Percentiles rank a stretch among this genome's conserved stretches.
These are phyloP conservation scores for Littorina saxatilis DNA, from an alignment of 1,140 invertebrate genomes.

Conservation along the genomic window DNA sequence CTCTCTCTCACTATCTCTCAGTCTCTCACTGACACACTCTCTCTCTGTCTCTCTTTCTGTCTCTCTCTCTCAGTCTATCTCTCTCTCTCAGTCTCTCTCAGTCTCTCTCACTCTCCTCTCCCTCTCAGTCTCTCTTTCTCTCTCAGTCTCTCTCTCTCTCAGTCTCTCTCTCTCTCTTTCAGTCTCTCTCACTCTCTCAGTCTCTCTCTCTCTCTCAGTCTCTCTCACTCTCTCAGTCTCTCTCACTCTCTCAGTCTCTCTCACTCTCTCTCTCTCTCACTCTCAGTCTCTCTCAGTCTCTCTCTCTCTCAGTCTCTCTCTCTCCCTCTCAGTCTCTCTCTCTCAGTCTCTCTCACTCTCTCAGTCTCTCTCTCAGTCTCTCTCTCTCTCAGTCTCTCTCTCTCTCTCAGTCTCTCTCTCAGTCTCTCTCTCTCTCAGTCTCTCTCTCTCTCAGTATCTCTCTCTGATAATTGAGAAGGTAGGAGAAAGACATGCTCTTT, in stretches of 20 bases:
- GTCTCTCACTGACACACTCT: too few relatives aligned
- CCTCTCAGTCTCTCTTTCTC: too few relatives aligned
- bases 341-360: background rate
- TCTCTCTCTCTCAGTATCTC: background rate
- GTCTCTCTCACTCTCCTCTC: too few relatives aligned
- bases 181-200: background rate
- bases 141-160: too few relatives aligned
- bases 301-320: background rate
- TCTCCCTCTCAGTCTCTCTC: background rate
- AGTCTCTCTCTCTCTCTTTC: too few relatives aligned
- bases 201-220: conserved; percentile 13
- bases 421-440: background rate
- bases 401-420: background rate
- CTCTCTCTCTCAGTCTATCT: too few relatives aligned
- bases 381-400: background rate
- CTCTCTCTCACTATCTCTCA: too few relatives aligned
- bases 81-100: too few relatives aligned
- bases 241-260: background rate
- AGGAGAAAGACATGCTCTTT: too few relatives aligned
- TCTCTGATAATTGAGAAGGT: too few relatives aligned
- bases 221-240: background rate
- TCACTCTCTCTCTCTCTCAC: background rate
- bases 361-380: background rate
- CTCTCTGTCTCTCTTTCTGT: too few relatives aligned
- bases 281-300: background rate